Conservation (phyloP, 2,888 invertebrate genomes). For the Netelia melanura region DNA sequence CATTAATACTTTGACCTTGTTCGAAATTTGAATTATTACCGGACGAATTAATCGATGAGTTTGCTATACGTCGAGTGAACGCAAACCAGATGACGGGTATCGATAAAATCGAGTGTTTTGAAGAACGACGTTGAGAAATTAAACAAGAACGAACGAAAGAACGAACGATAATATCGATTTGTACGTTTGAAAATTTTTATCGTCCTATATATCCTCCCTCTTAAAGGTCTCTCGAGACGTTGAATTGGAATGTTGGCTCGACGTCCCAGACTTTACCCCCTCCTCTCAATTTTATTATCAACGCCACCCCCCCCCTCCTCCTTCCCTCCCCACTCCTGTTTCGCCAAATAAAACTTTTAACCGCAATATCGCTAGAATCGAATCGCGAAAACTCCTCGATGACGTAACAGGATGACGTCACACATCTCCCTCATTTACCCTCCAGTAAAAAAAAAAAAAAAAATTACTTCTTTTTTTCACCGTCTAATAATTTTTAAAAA, state of each 20-base stretch:
- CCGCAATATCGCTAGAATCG: neutral
- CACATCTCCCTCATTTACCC: neutral
- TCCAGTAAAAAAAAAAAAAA: neutral
- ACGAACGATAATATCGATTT: constrained; percentile 54
- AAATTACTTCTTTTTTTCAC: neutral
- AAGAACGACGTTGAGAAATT: constrained; percentile 35
- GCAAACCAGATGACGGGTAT: constrained; percentile 4
- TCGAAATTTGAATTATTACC: no score
- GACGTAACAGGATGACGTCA: constrained; percentile 4
- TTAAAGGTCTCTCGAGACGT: constrained; percentile 45
- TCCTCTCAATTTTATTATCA: constrained; percentile 20
- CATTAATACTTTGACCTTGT: no score
- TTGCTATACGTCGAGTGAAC: neutral
- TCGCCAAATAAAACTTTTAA: constrained; percentile 48
- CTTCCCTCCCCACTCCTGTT: neutral
- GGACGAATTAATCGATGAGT: no score
- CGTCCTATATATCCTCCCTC: constrained; percentile 13
- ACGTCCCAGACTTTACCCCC: constrained; percentile 35
- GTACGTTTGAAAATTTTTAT: constrained; percentile 25
- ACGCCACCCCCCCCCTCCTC: neutral
- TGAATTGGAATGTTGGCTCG: constrained; percentile 53
- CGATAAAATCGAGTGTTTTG: constrained; percentile 27
- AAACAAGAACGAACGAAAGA: constrained; percentile 25
- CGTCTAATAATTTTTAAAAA: neutral
- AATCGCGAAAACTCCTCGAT: constrained; percentile 16